Conservation (phyloP, 2,888 invertebrate genomes). For the Euproctis similis region DNA sequence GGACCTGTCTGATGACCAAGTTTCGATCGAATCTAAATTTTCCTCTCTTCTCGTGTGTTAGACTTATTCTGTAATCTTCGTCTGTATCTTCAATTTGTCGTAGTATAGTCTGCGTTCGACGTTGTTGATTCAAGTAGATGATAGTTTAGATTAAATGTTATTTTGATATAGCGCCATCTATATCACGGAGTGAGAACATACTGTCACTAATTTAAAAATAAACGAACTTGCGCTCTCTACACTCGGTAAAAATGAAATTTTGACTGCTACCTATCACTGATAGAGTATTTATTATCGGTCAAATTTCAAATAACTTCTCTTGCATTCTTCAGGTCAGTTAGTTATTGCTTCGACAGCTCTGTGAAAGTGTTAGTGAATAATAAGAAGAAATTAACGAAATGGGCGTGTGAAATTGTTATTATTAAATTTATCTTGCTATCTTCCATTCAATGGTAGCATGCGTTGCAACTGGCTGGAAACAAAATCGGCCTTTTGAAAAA, state of each 20-base stretch:
- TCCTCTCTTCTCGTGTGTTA: slow-evolving; percentile 28
- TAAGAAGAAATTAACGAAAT: too few species aligned
- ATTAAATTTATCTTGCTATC: too few species aligned
- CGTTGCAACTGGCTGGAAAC: too few species aligned
- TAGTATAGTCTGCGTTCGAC: slow-evolving; percentile 58
- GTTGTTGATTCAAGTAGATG: slow-evolving; percentile 68
- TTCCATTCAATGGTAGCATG: too few species aligned
- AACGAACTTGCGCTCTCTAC: slow-evolving; percentile 19
- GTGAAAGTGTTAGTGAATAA: too few species aligned
- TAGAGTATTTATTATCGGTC: too few species aligned
- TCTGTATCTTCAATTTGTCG: slow-evolving; percentile 48
- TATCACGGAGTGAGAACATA: slow-evolving; percentile 35
- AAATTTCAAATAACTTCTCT: too few species aligned
- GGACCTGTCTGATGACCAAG: slow-evolving; percentile 25
- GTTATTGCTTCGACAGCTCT: too few species aligned
- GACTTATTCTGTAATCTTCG: slow-evolving; percentile 39
- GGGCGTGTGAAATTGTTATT: too few species aligned
- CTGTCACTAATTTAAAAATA: slow-evolving; percentile 68
- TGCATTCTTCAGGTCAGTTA: too few species aligned
- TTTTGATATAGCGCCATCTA: slow-evolving; percentile 63
- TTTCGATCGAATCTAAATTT: slow-evolving; percentile 26
- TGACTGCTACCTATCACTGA: too few species aligned
- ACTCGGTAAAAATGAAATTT: slow-evolving; percentile 9
- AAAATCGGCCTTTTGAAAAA: too few species aligned
- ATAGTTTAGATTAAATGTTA: slow-evolving; percentile 56